Evolutionary conservation across 2,888 invertebrate genomes (phyloP), one percentile per base, ranked within the genome.

Genomic region (Eupeodes luniger): DNA sequence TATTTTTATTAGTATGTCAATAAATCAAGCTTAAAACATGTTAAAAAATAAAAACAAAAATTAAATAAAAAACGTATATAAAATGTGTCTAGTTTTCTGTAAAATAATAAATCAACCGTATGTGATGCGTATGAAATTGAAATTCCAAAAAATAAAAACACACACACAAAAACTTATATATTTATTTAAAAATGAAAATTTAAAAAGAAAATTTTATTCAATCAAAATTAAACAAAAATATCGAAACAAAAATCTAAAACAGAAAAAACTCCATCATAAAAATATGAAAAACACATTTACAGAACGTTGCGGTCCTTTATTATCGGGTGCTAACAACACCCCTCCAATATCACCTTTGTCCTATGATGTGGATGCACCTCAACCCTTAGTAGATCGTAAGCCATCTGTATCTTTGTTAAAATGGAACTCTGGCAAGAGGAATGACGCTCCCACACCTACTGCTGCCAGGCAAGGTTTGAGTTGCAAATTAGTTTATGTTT

Each of bases 301-400:
- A 96, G 96, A 96, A 94, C 95, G 96, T 95, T 96, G 96, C 94
- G 96, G 96, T 92, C 96, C 96, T 91, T 95, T 96, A 66, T 91
- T 93, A 92, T 94, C 96, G 91, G 95, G 95, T 91, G 92, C 93
- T 76, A 72, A 84, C 92, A 93, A 93, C 91, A 93, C 94, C 90
- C 91, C 93, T 91, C 94, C 95, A 91, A 95, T 94, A 90, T 94
- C 95, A 81, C 94, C 94, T 89, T 94, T 94, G 90, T 93, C 94
- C 91, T 94, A 96, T 93, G 96, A 96, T 91, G 94, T 95, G 92
- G 96, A 96, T 93, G 94, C 96, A 78, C 96, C 96, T 81, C 96
- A 96, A 94, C 96, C 96, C 86, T 94, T 96, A 92, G 96, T 96
- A 91, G 95, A 95, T 87, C 94, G 96, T 91, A 95, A 95, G 93